Evolutionary conservation across 2,888 invertebrate genomes (phyloP).

Genomic region (Latrodectus elegans): DNA sequence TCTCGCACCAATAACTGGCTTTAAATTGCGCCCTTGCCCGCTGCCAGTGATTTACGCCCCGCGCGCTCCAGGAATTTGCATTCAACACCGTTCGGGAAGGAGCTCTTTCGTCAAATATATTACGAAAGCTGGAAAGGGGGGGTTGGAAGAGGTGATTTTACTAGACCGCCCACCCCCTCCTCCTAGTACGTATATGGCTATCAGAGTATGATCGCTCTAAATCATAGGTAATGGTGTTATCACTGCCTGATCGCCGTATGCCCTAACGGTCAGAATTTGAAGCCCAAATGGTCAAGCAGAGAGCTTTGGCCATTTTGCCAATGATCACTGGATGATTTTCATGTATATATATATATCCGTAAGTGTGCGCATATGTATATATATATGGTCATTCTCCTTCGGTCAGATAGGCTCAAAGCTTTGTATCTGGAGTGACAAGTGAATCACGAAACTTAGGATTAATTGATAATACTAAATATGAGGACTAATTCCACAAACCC

Average conservation of each 20-base stretch:
- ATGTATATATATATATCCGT: too few species aligned
- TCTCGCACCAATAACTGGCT: conserved; percentile 68
- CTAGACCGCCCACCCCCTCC: conserved; percentile 7
- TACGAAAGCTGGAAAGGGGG: conserved; percentile 8
- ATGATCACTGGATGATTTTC: too few species aligned
- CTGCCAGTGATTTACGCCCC: conserved; percentile 58
- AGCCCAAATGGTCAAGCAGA: conserved; percentile 11
- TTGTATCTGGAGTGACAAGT: too few species aligned
- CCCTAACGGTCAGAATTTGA: conserved; percentile 54
- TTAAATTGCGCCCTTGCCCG: conserved; percentile 61
- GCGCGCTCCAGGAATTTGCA: conserved; percentile 58
- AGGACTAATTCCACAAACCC: too few species aligned
- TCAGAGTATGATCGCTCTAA: conserved; percentile 37
- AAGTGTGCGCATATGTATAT: too few species aligned
- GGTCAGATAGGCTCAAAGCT: too few species aligned
- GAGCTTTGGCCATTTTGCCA: background rate
- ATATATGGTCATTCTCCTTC: too few species aligned
- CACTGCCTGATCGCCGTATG: conserved; percentile 42
- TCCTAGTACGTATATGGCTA: conserved; percentile 16
- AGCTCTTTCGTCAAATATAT: conserved; percentile 46
- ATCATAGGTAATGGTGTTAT: conserved; percentile 62
- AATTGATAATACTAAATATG: too few species aligned
- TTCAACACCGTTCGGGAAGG: conserved; percentile 51
- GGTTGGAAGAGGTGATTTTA: conserved; percentile 25
- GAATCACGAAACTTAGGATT: too few species aligned